These are phyloP conservation scores for Protaetia brevitarsis DNA, from an alignment of 1,140 invertebrate genomes.

Conservation along the genomic window DNA sequence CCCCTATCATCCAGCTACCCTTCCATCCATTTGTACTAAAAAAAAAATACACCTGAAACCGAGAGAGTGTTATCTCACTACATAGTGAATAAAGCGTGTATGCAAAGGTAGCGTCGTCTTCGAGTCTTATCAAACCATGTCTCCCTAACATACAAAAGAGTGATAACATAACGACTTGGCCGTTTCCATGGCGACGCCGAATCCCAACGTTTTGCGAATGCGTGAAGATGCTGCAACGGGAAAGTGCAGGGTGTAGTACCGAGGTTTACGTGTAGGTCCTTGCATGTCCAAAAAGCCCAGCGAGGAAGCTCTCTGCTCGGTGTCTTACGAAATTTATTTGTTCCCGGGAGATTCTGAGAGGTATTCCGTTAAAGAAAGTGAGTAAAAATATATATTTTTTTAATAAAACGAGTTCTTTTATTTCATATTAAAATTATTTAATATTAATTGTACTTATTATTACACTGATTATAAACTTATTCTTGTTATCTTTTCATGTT, in stretches of 20 bases:
- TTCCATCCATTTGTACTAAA: neutral
- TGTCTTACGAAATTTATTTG: neutral
- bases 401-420: no score
- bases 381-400: no score
- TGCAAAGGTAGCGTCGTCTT: no score
- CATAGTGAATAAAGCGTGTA: neutral
- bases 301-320: neutral
- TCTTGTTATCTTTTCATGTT: no score
- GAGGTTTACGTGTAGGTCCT: no score
- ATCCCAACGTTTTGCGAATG: slow-evolving; percentile 22
- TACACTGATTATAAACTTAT: no score
- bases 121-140: neutral
- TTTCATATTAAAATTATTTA: no score
- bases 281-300: no score
- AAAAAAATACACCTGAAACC: no score
- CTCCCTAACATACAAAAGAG: slow-evolving; percentile 5
- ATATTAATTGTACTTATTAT: no score
- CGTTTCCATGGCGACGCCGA: slow-evolving; percentile 14
- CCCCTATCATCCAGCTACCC: neutral
- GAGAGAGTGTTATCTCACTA: neutral
- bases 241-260: slow-evolving; percentile 21
- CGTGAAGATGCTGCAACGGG: slow-evolving; percentile 18
- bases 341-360: no score
- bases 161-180: slow-evolving; percentile 22
- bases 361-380: no score